phyloP scores from a whole-genome alignment of 1,140 invertebrate genomes.

The Hypsibius dujardini region DNA sequence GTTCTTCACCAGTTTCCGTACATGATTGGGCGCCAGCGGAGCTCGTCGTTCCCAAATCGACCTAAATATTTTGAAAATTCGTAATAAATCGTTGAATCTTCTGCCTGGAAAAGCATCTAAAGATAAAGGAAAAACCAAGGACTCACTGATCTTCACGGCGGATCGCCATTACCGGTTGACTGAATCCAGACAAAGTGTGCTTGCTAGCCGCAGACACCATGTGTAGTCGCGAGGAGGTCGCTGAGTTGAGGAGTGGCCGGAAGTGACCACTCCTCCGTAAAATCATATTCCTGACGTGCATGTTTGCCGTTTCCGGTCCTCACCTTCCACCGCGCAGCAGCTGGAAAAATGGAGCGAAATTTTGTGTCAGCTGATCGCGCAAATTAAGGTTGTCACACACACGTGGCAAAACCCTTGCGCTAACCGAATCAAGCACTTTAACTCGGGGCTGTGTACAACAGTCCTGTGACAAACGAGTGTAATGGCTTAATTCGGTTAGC shows the following conservation, averaged over 20 bases:
- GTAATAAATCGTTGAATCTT: not conserved
- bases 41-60: constrained; percentile 79
- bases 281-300: not conserved
- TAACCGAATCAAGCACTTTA: not conserved
- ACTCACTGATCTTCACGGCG: constrained; percentile 80
- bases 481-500: too few relatives aligned
- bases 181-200: not conserved
- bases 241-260: not conserved
- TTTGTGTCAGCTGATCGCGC: too few relatives aligned
- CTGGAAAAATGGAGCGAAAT: not conserved
- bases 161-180: constrained; percentile 31
- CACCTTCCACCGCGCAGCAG: not conserved
- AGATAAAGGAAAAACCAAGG: too few relatives aligned
- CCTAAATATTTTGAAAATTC: not conserved
- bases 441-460: not conserved
- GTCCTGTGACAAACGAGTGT: too few relatives aligned
- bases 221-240: not conserved
- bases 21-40: constrained; percentile 76
- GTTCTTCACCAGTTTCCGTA: constrained; percentile 59
- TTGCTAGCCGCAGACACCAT: too few relatives aligned
- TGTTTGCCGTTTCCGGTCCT: not conserved
- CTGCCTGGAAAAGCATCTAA: too few relatives aligned
- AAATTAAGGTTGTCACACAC: too few relatives aligned
- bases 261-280: not conserved
- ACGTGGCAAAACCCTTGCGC: not conserved